A percentile compares a stretch with the other conserved stretches of the same genome.
phyloP scores from a whole-genome alignment of 2,113 vertebrate genomes.

The Sphyrna mokarran region DNA sequence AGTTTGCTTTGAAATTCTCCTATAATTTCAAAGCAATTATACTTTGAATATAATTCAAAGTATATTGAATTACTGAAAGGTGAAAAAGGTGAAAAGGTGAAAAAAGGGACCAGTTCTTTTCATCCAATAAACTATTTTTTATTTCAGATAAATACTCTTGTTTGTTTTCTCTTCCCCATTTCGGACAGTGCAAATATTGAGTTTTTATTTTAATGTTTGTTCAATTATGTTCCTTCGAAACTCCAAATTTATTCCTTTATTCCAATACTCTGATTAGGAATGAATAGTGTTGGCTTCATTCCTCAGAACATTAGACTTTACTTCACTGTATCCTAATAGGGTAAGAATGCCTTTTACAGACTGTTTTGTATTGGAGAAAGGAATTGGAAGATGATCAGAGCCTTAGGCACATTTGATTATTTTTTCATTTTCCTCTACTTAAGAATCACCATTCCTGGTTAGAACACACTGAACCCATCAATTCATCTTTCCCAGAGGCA shows the following conservation, averaged over 20 bases:
- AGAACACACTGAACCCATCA: too few relatives aligned
- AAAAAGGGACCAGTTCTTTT: not conserved
- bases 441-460: too few relatives aligned
- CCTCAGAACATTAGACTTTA: not conserved
- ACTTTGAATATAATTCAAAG: too few relatives aligned
- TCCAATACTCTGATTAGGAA: not conserved
- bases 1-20: too few relatives aligned
- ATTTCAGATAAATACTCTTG: not conserved
- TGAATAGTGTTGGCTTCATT: not conserved
- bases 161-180: not conserved
- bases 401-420: not conserved
- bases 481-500: too few relatives aligned
- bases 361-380: not conserved
- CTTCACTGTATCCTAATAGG: not conserved
- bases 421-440: too few relatives aligned
- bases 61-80: too few relatives aligned
- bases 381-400: not conserved
- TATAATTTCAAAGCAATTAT: too few relatives aligned
- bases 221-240: not conserved
- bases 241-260: not conserved
- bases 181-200: not conserved
- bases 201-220: not conserved
- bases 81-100: not conserved
- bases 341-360: not conserved
- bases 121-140: not conserved